phyloP scores from a whole-genome alignment of 2,113 vertebrate species.

The Rafetus swinhoei region DNA sequence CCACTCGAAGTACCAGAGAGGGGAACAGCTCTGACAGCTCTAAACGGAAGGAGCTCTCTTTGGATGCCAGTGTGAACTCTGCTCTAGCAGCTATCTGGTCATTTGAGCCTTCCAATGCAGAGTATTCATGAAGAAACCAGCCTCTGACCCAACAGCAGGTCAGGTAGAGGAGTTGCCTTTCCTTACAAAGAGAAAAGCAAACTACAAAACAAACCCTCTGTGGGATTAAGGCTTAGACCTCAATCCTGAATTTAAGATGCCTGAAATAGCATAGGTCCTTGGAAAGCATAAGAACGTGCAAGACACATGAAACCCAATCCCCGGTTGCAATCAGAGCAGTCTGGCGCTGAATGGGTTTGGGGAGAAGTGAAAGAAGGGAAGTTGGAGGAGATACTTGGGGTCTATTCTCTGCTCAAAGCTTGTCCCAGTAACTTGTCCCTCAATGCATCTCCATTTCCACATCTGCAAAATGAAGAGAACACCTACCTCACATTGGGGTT shows the following conservation, averaged over 20 bases:
- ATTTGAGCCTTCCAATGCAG: not conserved
- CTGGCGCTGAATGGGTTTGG: not conserved
- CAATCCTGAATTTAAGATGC: not conserved
- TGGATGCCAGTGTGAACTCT: not conserved
- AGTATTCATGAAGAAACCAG: not conserved
- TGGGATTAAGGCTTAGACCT: not conserved
- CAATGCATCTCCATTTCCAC: not conserved
- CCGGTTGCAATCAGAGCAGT: not conserved
- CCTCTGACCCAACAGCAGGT: not conserved
- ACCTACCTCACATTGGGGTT: not conserved
- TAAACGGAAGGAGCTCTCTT: too few relatives aligned
- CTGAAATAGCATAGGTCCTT: not conserved
- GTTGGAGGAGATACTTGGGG: not conserved
- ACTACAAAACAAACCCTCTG: not conserved
- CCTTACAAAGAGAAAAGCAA: not conserved
- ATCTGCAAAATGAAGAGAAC: not conserved
- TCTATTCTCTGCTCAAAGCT: not conserved
- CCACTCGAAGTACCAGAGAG: too few relatives aligned
- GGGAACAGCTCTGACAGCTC: too few relatives aligned
- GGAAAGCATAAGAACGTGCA: fast-evolving
- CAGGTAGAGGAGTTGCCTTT: not conserved
- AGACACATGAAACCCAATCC: not conserved
- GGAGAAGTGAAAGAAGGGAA: not conserved
- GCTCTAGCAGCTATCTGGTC: not conserved
- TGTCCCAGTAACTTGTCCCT: fast-evolving